Evolutionary conservation across 2,113 vertebrate genomes (phyloP), one percentile per base, ranked within the genome.

Genomic region (Piaya cayana): DNA sequence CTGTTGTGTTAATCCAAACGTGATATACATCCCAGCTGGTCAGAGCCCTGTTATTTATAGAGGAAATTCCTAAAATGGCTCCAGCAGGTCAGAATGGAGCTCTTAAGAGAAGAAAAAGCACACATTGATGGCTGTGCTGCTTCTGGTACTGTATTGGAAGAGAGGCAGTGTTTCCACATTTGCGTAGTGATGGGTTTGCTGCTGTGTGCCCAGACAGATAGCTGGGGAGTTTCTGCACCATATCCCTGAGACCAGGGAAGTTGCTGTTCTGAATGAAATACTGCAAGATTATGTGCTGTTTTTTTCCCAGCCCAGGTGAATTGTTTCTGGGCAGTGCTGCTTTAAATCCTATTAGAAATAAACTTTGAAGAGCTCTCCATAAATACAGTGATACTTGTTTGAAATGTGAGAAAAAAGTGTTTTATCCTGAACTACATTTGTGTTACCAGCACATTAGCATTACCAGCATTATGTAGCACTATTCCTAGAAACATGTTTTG

Each of bases 1-100:
- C 91, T 95, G n/a, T 58, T 32, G 43, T 59, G 60, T 80, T 95
- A 85, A 88, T 95, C 78, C 87, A 92, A 56, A 63, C 69, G 39
- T n/a, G 80, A 90, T 91, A 43, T 42, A 63, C 68, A 89, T 77
- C 62, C 76, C 83, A 93, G 82, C 78, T 94, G 82, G 70, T 90
- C 74, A 88, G 82, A 67, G 42, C 45, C 81, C 53, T 79, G 63
- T 80, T 97, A 90, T 81, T 94, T 90, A 67, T 70, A 83, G 88
- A 71, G 47, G 77, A 64, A 78, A 86, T 67, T 83, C 64, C 80
- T 83, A 81, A 95, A 90, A 90, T 75, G 68, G 56, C 47, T 93
- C 29, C 34, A 63, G 47, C 59, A 94, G 93, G 85, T 92, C 55
- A 37, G 87, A 67, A 81, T 0, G 0, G 39, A 42, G 50, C 17